Evolutionary conservation across 2,113 vertebrate genomes (phyloP).

Genomic region (Bettongia penicillata): DNA sequence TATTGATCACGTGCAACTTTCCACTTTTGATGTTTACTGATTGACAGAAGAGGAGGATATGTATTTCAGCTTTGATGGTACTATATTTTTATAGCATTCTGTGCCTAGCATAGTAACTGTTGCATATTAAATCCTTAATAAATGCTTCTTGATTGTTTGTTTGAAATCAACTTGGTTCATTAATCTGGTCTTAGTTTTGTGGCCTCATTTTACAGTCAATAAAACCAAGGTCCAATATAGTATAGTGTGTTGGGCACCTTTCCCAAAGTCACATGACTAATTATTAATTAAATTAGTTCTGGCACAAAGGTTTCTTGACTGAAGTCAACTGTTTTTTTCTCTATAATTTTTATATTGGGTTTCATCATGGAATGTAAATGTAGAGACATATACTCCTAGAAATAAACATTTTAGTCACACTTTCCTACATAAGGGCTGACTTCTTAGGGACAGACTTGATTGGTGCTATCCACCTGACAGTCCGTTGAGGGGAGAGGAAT

Average conservation of each 20-base stretch:
- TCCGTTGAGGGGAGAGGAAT: accelerated
- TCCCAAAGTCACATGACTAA: not conserved
- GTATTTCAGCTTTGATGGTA: not conserved
- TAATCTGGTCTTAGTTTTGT: not conserved
- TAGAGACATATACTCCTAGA: not conserved
- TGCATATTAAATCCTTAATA: not conserved
- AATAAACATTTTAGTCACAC: no score
- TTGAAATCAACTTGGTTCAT: not conserved
- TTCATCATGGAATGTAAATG: not conserved
- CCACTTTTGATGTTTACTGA: not conserved
- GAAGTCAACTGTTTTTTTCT: not conserved
- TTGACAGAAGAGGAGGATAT: not conserved
- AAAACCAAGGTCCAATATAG: not conserved
- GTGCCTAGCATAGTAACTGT: not conserved
- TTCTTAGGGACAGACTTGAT: not conserved
- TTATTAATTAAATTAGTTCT: not conserved
- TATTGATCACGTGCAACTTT: not conserved
- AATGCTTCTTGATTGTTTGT: not conserved
- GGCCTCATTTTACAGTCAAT: not conserved
- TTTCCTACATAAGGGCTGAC: not conserved
- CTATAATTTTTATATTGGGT: not conserved
- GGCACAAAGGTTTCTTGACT: not conserved
- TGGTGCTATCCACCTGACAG: accelerated
- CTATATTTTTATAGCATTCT: not conserved
- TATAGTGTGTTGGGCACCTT: not conserved